These are phyloP conservation scores for Penaeus chinensis DNA, from an alignment of 1,140 invertebrate species.

Conservation along the genomic window DNA sequence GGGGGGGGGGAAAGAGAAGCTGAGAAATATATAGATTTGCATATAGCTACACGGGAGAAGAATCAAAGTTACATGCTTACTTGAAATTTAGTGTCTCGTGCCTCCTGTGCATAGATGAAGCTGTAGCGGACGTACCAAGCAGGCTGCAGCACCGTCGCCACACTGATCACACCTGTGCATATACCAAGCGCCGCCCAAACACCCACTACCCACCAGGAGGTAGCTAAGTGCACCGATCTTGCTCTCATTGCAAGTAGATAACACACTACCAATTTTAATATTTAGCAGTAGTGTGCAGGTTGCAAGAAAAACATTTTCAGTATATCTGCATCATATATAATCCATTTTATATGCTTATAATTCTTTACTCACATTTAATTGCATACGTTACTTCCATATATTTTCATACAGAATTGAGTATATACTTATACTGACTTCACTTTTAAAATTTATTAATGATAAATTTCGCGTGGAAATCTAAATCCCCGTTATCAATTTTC, in stretches of 20 bases:
- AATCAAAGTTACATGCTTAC: neutral
- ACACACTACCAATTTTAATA: neutral
- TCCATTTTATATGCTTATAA: too few species aligned
- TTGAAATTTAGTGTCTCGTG: conserved; percentile 23
- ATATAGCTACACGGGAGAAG: too few species aligned
- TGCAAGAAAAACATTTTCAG: neutral
- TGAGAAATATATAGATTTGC: too few species aligned
- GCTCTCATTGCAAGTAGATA: conserved; percentile 15
- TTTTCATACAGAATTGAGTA: too few species aligned
- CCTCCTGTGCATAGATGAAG: conserved; percentile 37
- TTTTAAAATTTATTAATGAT: too few species aligned
- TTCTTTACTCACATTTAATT: too few species aligned
- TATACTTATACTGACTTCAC: too few species aligned
- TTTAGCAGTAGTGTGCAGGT: neutral
- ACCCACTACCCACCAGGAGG: conserved; percentile 48
- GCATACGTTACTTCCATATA: too few species aligned
- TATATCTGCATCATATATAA: too few species aligned
- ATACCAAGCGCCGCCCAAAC: conserved; percentile 32
- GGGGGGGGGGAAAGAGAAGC: too few species aligned
- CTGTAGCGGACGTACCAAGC: conserved; percentile 46
- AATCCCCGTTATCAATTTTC: too few species aligned
- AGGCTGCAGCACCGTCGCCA: conserved; percentile 38
- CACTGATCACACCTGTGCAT: conserved; percentile 38
- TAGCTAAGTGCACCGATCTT: conserved; percentile 37
- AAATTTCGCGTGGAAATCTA: too few species aligned